Evolutionary conservation across 2,113 vertebrate genomes (phyloP).

Genomic region (Suncus etruscus): DNA sequence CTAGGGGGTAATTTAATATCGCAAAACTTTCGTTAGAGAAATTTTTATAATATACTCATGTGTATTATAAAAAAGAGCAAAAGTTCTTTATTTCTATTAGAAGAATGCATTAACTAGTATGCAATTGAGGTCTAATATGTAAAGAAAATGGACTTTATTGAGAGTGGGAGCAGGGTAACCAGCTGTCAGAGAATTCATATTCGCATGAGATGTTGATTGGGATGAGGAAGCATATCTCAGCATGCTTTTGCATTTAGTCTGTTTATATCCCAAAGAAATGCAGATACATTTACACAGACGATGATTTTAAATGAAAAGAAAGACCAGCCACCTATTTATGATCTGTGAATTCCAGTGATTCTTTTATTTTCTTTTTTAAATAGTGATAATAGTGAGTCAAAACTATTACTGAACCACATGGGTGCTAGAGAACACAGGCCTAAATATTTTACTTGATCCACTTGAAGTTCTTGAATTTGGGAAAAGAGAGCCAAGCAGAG

Average conservation of each 20-base stretch:
- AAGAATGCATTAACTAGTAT: conserved; percentile 21
- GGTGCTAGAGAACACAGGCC: not conserved
- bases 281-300: conserved; percentile 76
- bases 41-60: not conserved
- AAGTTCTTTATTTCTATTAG: conserved; percentile 18
- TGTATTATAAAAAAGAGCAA: not conserved
- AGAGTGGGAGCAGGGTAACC: not conserved
- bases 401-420: conserved; percentile 31
- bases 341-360: conserved; percentile 83
- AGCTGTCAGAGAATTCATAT: conserved; percentile 74
- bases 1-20: not conserved
- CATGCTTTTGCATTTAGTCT: conserved; percentile 71
- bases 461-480: not conserved
- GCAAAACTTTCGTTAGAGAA: conserved; percentile 15
- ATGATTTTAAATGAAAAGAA: conserved; percentile 78
- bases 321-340: conserved; percentile 73
- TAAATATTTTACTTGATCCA: conserved; percentile 44
- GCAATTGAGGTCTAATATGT: conserved; percentile 65
- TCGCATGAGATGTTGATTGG: conserved; percentile 58
- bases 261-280: conserved; percentile 81
- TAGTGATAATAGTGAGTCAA: conserved; percentile 52
- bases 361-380: conserved; percentile 71
- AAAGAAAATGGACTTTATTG: conserved; percentile 62
- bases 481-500: conserved; percentile 3
- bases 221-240: conserved; percentile 74